A percentile compares a stretch with the other conserved stretches of the same genome.
These are phyloP conservation scores for Esox niger DNA, from an alignment of 2,113 vertebrate species.

Conservation along the genomic window DNA sequence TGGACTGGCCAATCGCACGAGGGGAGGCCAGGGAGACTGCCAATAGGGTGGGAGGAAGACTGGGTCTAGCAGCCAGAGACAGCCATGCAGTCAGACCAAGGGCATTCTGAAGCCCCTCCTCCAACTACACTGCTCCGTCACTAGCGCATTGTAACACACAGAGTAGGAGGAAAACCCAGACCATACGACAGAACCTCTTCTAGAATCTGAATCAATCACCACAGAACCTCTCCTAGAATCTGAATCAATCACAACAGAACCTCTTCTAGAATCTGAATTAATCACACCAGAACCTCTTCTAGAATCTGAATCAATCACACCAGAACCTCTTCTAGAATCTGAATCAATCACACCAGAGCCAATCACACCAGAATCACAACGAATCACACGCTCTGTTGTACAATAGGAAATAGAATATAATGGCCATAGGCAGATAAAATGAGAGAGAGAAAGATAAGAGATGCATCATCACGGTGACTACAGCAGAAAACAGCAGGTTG, in stretches of 20 bases:
- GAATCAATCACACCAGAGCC: too few species aligned
- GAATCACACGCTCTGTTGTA: too few species aligned
- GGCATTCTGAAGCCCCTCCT: slow-evolving; percentile 44
- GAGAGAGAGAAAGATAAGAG: too few species aligned
- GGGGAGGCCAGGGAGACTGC: slow-evolving; percentile 37
- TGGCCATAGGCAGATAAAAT: too few species aligned
- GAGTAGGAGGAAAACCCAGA: not conserved
- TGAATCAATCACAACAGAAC: too few species aligned
- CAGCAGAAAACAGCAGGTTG: too few species aligned
- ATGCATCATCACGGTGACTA: too few species aligned
- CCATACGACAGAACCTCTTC: not conserved
- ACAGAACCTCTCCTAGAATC: not conserved
- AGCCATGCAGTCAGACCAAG: slow-evolving; percentile 62
- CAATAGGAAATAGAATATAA: too few species aligned
- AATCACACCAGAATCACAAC: too few species aligned
- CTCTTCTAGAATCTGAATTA: too few species aligned
- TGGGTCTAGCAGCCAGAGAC: slow-evolving; percentile 34
- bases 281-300: too few species aligned
- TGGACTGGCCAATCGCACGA: slow-evolving; percentile 42
- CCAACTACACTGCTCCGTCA: not conserved
- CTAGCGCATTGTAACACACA: not conserved
- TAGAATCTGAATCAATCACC: not conserved
- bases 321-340: too few species aligned
- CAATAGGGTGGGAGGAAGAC: slow-evolving; percentile 41
- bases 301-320: not conserved